Percentiles rank a stretch among this genome's conserved stretches.
Conservation (phyloP, 1,140 invertebrate genomes). For the Polyergus mexicanus region DNA sequence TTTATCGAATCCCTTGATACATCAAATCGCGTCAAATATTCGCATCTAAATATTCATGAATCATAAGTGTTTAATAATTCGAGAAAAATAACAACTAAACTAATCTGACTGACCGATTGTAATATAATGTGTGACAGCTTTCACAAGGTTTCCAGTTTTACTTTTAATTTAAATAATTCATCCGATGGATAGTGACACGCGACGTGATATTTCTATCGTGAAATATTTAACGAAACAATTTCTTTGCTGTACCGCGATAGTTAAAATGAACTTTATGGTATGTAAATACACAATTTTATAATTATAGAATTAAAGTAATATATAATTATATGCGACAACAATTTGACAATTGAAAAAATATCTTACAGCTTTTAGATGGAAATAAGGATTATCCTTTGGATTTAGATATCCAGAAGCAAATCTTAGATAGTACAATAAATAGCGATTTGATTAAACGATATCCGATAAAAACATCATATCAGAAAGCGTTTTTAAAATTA, state of each 20-base stretch:
- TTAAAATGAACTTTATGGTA: slow-evolving; percentile 81
- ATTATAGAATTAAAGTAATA: too few relatives aligned
- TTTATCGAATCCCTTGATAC: too few relatives aligned
- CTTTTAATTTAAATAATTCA: neutral
- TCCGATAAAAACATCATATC: slow-evolving; percentile 85
- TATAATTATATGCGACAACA: neutral
- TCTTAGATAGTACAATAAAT: slow-evolving; percentile 84
- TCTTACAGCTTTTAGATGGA: slow-evolving; percentile 19
- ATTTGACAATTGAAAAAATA: neutral
- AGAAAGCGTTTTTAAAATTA: slow-evolving; percentile 85
- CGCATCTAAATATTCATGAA: too few relatives aligned
- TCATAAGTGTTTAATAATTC: too few relatives aligned
- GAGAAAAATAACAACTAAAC: too few relatives aligned
- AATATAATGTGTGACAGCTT: too few relatives aligned
- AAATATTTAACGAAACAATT: slow-evolving; percentile 79
- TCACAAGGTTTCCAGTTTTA: too few relatives aligned
- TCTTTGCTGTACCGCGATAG: slow-evolving; percentile 82
- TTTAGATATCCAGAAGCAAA: slow-evolving; percentile 78
- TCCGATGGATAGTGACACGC: neutral
- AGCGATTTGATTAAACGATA: slow-evolving; percentile 80
- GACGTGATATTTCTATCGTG: neutral
- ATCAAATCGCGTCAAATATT: too few relatives aligned
- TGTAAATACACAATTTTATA: slow-evolving; percentile 47
- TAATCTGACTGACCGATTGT: too few relatives aligned
- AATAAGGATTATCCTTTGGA: slow-evolving; percentile 59